A percentile compares a stretch with the other conserved stretches of the same genome.
These are phyloP conservation scores for Hormaphis cornu DNA, from an alignment of 1,140 invertebrate species.

Conservation along the genomic window DNA sequence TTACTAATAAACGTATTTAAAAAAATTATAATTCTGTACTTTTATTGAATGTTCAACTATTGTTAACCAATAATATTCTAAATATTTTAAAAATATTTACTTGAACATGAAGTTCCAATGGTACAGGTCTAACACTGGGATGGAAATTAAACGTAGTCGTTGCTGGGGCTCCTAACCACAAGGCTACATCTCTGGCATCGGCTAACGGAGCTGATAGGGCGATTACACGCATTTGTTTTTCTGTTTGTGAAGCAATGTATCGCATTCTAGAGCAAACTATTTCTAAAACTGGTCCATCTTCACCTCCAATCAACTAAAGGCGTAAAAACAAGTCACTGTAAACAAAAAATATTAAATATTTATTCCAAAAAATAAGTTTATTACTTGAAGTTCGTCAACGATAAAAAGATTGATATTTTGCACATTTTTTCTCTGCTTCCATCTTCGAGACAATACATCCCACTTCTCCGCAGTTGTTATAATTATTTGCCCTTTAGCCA, in stretches of 20 bases:
- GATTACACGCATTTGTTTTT: constrained; percentile 88
- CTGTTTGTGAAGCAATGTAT: constrained; percentile 94
- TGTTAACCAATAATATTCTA: too few relatives aligned
- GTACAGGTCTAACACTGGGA: constrained; percentile 90
- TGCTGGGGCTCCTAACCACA: constrained; percentile 91
- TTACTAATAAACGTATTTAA: background rate
- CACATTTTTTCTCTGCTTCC: constrained; percentile 98
- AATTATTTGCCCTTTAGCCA: constrained; percentile 87
- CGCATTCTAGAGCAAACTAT: constrained; percentile 95
- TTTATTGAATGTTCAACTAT: too few relatives aligned
- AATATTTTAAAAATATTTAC: too few relatives aligned
- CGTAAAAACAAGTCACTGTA: background rate
- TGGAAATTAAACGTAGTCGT: constrained; percentile 97
- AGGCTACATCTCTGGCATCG: constrained; percentile 89
- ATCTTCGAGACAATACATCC: constrained; percentile 94
- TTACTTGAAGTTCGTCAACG: constrained; percentile 88
- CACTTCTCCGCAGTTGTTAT: constrained; percentile 96
- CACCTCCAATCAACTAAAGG: constrained; percentile 61
- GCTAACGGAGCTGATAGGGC: constrained; percentile 87
- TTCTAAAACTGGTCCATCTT: constrained; percentile 88
- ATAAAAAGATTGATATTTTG: constrained; percentile 96
- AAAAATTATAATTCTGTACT: too few relatives aligned
- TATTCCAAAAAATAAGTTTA: background rate
- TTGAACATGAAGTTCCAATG: constrained; percentile 89
- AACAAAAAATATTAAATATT: background rate